phyloP scores from a whole-genome alignment of 2,888 invertebrate genomes.

The Escarpia spicata region DNA sequence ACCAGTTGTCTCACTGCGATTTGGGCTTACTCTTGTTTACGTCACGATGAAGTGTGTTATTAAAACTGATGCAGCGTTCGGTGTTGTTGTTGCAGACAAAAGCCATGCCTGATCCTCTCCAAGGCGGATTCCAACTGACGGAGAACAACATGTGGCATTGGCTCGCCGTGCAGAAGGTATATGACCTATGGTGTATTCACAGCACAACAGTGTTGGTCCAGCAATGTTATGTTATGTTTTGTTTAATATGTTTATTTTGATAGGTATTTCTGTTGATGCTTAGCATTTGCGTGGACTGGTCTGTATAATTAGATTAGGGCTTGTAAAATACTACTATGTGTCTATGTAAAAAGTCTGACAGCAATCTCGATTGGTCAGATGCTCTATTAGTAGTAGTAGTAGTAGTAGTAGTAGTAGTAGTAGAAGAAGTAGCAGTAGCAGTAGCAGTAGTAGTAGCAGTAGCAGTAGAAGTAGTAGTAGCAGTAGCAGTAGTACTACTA shows the following conservation, averaged over 20 bases:
- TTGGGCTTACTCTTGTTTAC: no score
- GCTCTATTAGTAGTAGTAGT: conserved; percentile 24
- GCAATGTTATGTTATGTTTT: not conserved
- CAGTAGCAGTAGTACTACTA: conserved; percentile 25
- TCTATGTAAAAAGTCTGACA: no score
- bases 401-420: conserved; percentile 31
- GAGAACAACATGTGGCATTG: conserved; percentile 51
- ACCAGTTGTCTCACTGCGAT: no score
- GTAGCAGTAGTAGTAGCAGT: conserved; percentile 30
- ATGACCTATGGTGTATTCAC: not conserved
- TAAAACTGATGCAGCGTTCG: no score
- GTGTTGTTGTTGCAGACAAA: conserved; percentile 43
- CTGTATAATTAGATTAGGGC: no score
- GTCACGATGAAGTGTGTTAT: no score
- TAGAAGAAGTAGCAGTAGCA: conserved; percentile 31
- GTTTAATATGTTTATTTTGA: no score
- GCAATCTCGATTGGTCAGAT: no score
- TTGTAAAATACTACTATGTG: no score
- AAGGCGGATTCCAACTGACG: conserved; percentile 51
- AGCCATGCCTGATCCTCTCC: conserved; percentile 46
- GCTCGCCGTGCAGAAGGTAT: conserved; percentile 55
- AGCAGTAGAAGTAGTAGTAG: conserved; percentile 26
- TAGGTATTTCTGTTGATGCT: no score
- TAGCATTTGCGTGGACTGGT: no score
- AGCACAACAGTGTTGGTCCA: not conserved